phyloP scores from a whole-genome alignment of 2,113 vertebrate genomes.

The Zootoca vivipara region DNA sequence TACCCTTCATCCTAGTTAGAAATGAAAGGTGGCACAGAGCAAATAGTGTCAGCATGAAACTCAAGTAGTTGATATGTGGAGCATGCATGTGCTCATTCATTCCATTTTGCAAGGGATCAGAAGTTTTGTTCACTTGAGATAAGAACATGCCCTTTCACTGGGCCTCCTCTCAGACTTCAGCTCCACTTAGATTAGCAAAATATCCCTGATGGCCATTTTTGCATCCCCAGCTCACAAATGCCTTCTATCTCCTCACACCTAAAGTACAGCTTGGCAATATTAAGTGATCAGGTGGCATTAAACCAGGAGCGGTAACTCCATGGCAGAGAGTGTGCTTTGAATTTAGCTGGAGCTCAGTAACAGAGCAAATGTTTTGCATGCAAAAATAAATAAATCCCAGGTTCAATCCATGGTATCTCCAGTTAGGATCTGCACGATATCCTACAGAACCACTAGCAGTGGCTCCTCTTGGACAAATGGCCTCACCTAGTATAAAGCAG shows the following conservation, averaged over 20 bases:
- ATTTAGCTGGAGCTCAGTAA: neutral
- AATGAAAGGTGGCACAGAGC: neutral
- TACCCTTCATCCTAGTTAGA: neutral
- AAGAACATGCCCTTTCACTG: neutral
- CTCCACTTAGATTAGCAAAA: neutral
- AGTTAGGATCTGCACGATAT: too few species aligned
- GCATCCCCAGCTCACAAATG: neutral
- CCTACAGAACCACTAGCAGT: neutral
- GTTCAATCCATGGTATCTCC: neutral
- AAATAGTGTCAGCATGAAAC: neutral
- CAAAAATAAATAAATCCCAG: too few species aligned
- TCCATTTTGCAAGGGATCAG: neutral
- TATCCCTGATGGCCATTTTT: neutral
- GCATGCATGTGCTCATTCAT: neutral
- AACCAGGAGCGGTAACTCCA: neutral
- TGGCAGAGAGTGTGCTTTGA: neutral
- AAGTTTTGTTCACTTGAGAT: slow-evolving; percentile 3
- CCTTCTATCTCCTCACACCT: neutral
- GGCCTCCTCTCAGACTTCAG: neutral
- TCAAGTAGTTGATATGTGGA: neutral
- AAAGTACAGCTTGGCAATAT: neutral
- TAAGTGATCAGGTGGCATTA: neutral
- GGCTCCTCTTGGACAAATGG: neutral
- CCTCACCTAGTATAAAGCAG: neutral
- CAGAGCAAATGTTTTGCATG: neutral